These are phyloP conservation scores for Pachycephala philippinensis DNA, from an alignment of 2,113 vertebrate species.

Conservation along the genomic window DNA sequence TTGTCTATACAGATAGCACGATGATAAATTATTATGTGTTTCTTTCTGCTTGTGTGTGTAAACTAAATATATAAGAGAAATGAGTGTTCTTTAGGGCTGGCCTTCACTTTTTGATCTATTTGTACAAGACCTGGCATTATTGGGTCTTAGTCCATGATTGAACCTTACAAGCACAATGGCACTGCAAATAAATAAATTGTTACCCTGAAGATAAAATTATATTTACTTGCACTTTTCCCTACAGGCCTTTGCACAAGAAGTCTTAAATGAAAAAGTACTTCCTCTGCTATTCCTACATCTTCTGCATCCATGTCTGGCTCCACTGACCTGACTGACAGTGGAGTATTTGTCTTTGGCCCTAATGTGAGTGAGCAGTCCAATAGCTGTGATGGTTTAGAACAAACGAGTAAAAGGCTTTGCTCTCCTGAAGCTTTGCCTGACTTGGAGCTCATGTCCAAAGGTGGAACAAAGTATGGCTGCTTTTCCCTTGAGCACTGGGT, in stretches of 20 bases:
- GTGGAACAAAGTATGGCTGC: not conserved
- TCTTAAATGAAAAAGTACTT: not conserved
- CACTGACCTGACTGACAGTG: not conserved
- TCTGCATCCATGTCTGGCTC: not conserved
- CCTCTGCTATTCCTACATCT: not conserved
- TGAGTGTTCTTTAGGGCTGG: not conserved
- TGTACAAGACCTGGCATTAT: not conserved
- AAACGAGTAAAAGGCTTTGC: not conserved
- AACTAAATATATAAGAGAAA: not conserved
- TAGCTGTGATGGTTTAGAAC: not conserved
- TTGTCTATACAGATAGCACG: not conserved
- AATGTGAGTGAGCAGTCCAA: not conserved
- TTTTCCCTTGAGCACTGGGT: not conserved
- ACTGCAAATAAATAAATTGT: not conserved
- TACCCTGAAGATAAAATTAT: not conserved
- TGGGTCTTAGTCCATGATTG: not conserved
- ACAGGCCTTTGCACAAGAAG: not conserved
- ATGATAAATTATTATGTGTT: not conserved
- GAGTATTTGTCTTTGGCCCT: not conserved
- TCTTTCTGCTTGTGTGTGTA: not conserved
- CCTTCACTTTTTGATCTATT: not conserved
- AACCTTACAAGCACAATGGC: not conserved
- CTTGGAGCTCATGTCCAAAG: not conserved
- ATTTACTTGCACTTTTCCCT: not conserved
- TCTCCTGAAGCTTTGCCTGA: not conserved